phyloP scores from a whole-genome alignment of 2,113 vertebrate genomes.

The Callithrix jacchus region DNA sequence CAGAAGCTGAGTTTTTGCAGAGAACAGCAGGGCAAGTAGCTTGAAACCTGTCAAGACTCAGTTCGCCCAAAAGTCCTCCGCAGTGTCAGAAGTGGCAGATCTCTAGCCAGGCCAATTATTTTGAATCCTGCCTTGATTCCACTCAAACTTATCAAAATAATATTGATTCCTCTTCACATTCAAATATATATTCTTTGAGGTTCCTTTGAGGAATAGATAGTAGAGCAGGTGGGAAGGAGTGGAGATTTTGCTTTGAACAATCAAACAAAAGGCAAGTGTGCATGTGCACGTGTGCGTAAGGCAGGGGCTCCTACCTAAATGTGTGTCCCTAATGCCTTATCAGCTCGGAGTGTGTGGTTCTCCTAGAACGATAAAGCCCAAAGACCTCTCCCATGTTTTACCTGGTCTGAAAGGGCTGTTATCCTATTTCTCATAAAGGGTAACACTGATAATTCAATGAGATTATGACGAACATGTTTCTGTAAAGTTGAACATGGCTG shows the following conservation, averaged over 20 bases:
- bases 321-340: neutral
- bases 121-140: neutral
- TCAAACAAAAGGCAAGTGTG: rapidly evolving
- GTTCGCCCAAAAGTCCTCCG: neutral
- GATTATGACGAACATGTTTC: neutral
- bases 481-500: neutral
- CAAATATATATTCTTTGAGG: neutral
- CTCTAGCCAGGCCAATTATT: neutral
- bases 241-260: neutral
- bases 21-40: neutral
- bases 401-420: neutral
- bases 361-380: neutral
- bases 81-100: neutral
- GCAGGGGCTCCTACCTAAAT: neutral
- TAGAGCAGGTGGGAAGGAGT: neutral
- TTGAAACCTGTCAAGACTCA: neutral
- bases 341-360: neutral
- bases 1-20: neutral
- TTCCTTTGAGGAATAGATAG: neutral
- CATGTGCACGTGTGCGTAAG: rapidly evolving
- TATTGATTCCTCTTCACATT: neutral
- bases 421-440: conserved; percentile 6
- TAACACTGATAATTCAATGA: neutral
- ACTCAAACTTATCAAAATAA: neutral
- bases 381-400: neutral